Percentiles rank a stretch among this genome's conserved stretches.
These are phyloP conservation scores for Zeuzera pyrina DNA, from an alignment of 2,888 invertebrate species.

Conservation along the genomic window DNA sequence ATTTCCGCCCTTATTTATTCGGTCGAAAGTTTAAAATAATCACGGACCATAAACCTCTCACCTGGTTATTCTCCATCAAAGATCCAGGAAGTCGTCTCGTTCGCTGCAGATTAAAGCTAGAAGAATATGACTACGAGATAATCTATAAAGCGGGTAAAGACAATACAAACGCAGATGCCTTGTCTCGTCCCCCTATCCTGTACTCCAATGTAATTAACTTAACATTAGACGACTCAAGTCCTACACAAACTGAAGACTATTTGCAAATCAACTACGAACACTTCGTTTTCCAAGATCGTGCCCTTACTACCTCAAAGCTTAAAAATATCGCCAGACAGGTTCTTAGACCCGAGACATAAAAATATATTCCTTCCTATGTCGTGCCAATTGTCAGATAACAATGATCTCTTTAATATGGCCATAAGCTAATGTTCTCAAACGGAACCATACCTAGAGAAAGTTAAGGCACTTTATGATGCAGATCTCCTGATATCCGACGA, in stretches of 20 bases:
- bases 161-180: too few relatives aligned
- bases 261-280: slow-evolving; percentile 14
- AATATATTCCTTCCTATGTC: slow-evolving; percentile 21
- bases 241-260: slow-evolving; percentile 10
- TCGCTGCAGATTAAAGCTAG: too few relatives aligned
- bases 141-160: too few relatives aligned
- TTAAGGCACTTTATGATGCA: slow-evolving; percentile 18
- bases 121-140: too few relatives aligned
- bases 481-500: slow-evolving; percentile 19
- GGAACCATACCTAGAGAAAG: slow-evolving; percentile 16
- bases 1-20: too few relatives aligned
- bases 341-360: slow-evolving; percentile 21
- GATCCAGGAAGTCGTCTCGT: too few relatives aligned
- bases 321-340: slow-evolving; percentile 15
- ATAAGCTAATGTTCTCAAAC: slow-evolving; percentile 18
- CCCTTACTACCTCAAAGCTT: slow-evolving; percentile 15
- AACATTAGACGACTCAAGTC: too few relatives aligned
- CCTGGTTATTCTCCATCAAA: too few relatives aligned
- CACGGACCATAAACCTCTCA: too few relatives aligned
- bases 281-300: slow-evolving; percentile 4
- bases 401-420: slow-evolving; percentile 20
- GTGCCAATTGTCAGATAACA: slow-evolving; percentile 15
- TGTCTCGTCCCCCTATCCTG: too few relatives aligned
- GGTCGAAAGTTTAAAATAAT: too few relatives aligned
- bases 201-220: too few relatives aligned